Conservation (phyloP, 2,888 invertebrate species). For the Tenodera sinensis region DNA sequence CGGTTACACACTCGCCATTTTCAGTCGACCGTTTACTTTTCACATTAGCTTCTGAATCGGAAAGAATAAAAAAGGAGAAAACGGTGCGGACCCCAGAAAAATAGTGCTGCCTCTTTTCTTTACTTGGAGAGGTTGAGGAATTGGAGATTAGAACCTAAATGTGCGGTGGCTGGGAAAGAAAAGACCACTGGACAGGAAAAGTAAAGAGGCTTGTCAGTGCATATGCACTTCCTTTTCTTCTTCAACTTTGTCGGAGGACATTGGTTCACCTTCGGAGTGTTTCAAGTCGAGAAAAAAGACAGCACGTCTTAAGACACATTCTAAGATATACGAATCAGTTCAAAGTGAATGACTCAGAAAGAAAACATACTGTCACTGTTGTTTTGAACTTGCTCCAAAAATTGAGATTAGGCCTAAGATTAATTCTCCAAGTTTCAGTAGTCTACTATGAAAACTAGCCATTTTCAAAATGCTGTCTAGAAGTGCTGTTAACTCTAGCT, state of each 20-base stretch:
- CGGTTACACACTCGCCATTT: background rate
- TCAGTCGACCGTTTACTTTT: constrained; percentile 11
- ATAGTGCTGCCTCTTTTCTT: background rate
- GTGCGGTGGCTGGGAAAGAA: background rate
- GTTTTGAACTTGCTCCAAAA: too few species aligned
- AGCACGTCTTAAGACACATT: too few species aligned
- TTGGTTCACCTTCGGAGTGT: too few species aligned
- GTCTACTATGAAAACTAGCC: too few species aligned
- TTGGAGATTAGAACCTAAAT: background rate
- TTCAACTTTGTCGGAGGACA: background rate
- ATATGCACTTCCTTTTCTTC: background rate
- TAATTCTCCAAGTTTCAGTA: too few species aligned
- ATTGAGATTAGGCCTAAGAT: too few species aligned
- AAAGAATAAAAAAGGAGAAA: background rate
- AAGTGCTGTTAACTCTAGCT: too few species aligned
- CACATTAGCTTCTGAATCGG: constrained; percentile 15
- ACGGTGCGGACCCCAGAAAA: background rate
- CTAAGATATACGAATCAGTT: too few species aligned
- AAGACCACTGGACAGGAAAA: background rate
- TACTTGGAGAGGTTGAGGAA: background rate
- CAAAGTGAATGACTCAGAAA: too few species aligned
- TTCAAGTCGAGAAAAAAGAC: too few species aligned
- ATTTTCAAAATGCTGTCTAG: too few species aligned
- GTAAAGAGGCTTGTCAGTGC: background rate
- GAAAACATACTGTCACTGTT: too few species aligned